Conservation (phyloP, 1,140 invertebrate species). For the Drosophila tsacasi region DNA sequence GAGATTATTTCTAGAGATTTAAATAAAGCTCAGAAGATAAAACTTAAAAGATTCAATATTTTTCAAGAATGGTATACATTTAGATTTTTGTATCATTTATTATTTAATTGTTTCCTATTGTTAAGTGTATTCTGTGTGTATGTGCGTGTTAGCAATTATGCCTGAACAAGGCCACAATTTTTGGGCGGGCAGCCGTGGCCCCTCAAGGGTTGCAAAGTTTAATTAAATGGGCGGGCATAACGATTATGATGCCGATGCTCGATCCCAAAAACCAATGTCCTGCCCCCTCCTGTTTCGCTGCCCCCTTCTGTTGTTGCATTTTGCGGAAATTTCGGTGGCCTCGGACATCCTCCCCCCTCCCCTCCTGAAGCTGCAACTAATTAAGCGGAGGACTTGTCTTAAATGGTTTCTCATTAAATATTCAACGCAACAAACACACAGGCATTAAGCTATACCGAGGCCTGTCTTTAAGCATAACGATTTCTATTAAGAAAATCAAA, state of each 20-base stretch:
- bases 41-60: background rate
- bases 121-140: conserved; percentile 1
- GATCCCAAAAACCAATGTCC: conserved; percentile 5
- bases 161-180: conserved; percentile 51
- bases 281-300: background rate
- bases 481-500: background rate
- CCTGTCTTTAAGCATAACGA: background rate
- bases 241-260: conserved; percentile 39
- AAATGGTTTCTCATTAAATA: conserved; percentile 69
- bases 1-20: background rate
- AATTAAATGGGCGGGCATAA: conserved; percentile 63
- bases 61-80: background rate
- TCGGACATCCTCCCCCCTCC: conserved; percentile 1
- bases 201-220: conserved; percentile 60
- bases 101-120: background rate
- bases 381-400: conserved; percentile 41
- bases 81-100: background rate
- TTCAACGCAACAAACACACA: conserved; percentile 48
- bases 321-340: background rate
- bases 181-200: background rate
- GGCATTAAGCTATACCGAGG: background rate
- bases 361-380: conserved; percentile 52
- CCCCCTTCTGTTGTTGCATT: conserved; percentile 10
- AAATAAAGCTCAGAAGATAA: background rate
- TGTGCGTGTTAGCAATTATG: conserved; percentile 63